A percentile compares a stretch with the other conserved stretches of the same genome.
phyloP scores from a whole-genome alignment of 2,888 invertebrate species.

The Yponomeuta cagnagella region DNA sequence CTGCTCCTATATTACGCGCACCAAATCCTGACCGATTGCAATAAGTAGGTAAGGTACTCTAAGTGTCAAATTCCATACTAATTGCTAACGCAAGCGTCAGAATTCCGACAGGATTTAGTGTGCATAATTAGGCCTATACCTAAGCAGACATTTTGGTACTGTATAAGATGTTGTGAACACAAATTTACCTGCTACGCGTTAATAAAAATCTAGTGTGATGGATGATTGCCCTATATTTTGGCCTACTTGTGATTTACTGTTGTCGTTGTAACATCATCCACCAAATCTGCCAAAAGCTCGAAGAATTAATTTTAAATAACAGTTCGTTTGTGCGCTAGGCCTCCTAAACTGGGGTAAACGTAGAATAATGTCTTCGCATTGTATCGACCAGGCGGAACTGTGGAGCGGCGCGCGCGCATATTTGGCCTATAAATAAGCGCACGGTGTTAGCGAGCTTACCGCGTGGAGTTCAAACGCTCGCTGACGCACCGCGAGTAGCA shows the following conservation, averaged over 20 bases:
- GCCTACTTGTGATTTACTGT: neutral
- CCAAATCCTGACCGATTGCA: no score
- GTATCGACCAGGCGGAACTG: constrained; percentile 17
- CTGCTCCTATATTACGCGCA: no score
- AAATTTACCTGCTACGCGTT: neutral
- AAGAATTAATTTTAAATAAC: neutral
- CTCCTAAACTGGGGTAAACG: neutral
- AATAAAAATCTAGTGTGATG: neutral
- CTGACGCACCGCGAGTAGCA: constrained; percentile 27
- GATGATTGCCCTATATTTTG: neutral
- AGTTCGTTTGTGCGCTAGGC: neutral
- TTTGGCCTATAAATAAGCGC: constrained; percentile 41
- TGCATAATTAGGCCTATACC: no score
- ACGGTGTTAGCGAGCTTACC: constrained; percentile 18
- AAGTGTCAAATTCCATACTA: no score
- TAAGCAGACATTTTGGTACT: neutral
- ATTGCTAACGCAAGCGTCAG: no score
- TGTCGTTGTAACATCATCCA: neutral
- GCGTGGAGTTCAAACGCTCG: constrained; percentile 15
- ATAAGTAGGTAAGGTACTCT: no score
- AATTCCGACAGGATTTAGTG: no score
- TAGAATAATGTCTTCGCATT: neutral
- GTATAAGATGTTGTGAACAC: neutral
- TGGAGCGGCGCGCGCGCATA: constrained; percentile 23
- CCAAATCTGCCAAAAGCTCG: neutral